Conservation (phyloP, 1,140 invertebrate genomes). For the Formica exsecta region DNA sequence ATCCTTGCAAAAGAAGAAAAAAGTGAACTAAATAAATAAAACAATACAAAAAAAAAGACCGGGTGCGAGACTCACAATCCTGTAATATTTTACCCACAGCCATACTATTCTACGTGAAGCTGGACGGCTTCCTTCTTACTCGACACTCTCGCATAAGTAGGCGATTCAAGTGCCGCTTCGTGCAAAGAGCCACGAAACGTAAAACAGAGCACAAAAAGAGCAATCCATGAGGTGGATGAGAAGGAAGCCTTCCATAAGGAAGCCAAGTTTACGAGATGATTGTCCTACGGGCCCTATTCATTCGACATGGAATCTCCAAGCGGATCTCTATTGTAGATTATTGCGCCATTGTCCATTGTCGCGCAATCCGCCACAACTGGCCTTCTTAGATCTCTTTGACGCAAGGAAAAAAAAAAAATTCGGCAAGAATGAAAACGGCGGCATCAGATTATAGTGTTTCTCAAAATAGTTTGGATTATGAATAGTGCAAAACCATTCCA, state of each 20-base stretch:
- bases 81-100: conserved; percentile 14
- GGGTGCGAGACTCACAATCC: neutral
- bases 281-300: conserved; percentile 80
- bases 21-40: neutral
- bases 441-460: neutral
- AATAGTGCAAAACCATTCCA: neutral
- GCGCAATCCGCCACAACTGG: conserved; percentile 68
- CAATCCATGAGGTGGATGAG: conserved; percentile 43
- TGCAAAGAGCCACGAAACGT: conserved; percentile 65
- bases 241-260: conserved; percentile 68
- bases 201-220: conserved; percentile 68
- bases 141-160: conserved; percentile 66
- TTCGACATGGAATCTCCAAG: conserved; percentile 77
- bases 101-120: conserved; percentile 26
- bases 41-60: neutral
- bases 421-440: neutral
- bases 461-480: neutral
- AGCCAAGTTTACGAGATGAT: conserved; percentile 81
- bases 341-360: conserved; percentile 81
- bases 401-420: conserved; percentile 58
- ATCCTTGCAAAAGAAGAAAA: neutral
- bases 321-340: conserved; percentile 82
- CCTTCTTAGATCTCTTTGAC: conserved; percentile 61
- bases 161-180: conserved; percentile 65
- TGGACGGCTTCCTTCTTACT: conserved; percentile 53